phyloP scores from a whole-genome alignment of 2,113 vertebrate species.

The Delphinapterus leucas region DNA sequence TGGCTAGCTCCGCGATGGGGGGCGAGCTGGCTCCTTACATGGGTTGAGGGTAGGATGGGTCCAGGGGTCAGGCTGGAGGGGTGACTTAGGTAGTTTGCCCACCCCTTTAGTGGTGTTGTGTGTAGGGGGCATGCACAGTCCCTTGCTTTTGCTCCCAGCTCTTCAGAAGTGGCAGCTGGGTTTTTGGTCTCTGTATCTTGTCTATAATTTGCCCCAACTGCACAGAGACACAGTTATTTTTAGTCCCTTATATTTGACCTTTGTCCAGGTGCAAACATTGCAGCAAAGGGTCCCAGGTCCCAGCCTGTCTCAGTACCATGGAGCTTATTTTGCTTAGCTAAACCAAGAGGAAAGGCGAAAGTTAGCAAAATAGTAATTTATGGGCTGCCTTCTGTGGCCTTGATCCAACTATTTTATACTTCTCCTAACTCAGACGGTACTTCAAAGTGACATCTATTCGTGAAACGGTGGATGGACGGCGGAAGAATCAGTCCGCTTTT shows the following conservation, averaged over 20 bases:
- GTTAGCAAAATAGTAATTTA: constrained; percentile 6
- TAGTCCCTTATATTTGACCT: neutral
- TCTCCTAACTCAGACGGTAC: neutral
- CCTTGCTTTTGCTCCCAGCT: neutral
- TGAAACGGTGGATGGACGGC: neutral
- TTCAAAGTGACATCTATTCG: neutral
- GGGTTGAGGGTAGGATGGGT: neutral
- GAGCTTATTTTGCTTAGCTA: neutral
- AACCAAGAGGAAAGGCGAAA: constrained; percentile 4
- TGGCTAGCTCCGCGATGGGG: neutral
- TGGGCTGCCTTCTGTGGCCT: neutral
- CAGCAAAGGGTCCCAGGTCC: neutral
- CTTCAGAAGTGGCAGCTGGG: neutral
- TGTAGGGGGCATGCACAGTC: no score
- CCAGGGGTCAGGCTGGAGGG: neutral
- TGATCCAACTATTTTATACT: neutral
- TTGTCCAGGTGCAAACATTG: neutral
- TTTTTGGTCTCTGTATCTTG: neutral
- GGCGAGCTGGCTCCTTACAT: neutral
- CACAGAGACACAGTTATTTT: neutral
- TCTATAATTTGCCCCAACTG: neutral
- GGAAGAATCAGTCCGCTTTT: neutral
- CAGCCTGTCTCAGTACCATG: neutral
- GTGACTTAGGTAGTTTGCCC: neutral
- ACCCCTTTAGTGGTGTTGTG: neutral